Conservation (phyloP, 2,888 invertebrate species). For the Diarsia brunnea region DNA sequence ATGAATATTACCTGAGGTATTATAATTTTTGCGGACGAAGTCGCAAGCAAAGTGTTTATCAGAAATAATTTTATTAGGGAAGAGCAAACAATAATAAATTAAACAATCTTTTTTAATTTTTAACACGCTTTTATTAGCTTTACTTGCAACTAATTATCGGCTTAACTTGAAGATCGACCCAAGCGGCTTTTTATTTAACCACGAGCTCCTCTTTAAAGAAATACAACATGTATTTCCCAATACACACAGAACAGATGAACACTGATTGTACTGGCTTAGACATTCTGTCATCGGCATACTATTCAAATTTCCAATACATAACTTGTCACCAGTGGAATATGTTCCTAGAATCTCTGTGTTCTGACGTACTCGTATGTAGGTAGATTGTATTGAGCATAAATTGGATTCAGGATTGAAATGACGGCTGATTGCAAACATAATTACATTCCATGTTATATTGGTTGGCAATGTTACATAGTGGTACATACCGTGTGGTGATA, state of each 20-base stretch:
- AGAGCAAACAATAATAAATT: no score
- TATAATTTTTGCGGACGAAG: no score
- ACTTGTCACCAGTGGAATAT: constrained; percentile 15
- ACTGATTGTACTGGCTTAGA: constrained; percentile 21
- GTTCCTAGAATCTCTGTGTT: constrained; percentile 13
- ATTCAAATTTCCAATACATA: constrained; percentile 28
- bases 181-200: no score
- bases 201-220: not conserved
- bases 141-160: no score
- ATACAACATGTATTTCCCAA: not conserved
- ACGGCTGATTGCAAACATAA: constrained; percentile 19
- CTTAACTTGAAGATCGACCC: no score
- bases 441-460: constrained; percentile 1
- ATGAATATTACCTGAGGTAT: no score
- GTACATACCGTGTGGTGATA: not conserved
- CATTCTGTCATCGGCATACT: not conserved
- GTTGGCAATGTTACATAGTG: not conserved
- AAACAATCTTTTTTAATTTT: no score
- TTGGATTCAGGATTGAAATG: constrained; percentile 35
- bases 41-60: no score
- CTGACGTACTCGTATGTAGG: not conserved
- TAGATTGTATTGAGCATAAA: constrained; percentile 25
- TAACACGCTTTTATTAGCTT: no score
- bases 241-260: constrained; percentile 5
- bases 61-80: no score